Percentiles rank a stretch among this genome's conserved stretches.
Conservation (phyloP, 2,797 vertebrate species). For the Melanotaenia trifasciata region DNA sequence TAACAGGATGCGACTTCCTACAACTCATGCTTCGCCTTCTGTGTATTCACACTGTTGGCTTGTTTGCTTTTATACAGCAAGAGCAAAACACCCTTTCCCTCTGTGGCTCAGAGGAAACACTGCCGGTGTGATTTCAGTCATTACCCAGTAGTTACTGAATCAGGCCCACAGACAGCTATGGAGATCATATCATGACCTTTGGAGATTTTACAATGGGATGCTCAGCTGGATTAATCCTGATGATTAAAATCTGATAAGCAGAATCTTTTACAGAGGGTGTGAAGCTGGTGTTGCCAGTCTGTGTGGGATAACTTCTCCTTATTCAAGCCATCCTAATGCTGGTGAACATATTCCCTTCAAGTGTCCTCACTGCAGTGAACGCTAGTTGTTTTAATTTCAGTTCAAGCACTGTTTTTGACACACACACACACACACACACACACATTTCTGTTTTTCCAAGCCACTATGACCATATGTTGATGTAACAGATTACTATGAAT, state of each 20-base stretch:
- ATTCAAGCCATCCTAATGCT: not conserved
- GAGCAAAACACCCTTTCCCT: slow-evolving; percentile 18
- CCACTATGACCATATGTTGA: slow-evolving; percentile 40
- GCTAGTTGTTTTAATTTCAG: slow-evolving; percentile 32
- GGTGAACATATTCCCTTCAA: slow-evolving; percentile 4
- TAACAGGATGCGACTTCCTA: not conserved
- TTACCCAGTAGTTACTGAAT: slow-evolving; percentile 3
- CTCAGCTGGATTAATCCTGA: slow-evolving; percentile 1
- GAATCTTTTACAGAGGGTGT: not conserved
- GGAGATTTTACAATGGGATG: slow-evolving; percentile 23
- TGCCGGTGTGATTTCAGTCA: slow-evolving; percentile 24
- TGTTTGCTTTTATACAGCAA: not conserved
- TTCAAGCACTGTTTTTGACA: slow-evolving; percentile 41
- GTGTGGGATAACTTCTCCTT: not conserved
- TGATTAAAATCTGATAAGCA: slow-evolving; percentile 26
- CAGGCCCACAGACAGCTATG: slow-evolving; percentile 13
- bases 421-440: slow-evolving; percentile 43
- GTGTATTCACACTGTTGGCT: not conserved
- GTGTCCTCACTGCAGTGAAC: slow-evolving; percentile 23
- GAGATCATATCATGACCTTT: slow-evolving; percentile 21
- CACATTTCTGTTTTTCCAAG: slow-evolving; percentile 28
- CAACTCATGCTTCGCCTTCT: not conserved
- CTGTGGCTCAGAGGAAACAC: not conserved
- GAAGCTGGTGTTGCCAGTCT: not conserved
- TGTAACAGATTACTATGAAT: slow-evolving; percentile 44